These are phyloP conservation scores for Simalia tracyae DNA, from an alignment of 2,797 vertebrate genomes.

Conservation along the genomic window DNA sequence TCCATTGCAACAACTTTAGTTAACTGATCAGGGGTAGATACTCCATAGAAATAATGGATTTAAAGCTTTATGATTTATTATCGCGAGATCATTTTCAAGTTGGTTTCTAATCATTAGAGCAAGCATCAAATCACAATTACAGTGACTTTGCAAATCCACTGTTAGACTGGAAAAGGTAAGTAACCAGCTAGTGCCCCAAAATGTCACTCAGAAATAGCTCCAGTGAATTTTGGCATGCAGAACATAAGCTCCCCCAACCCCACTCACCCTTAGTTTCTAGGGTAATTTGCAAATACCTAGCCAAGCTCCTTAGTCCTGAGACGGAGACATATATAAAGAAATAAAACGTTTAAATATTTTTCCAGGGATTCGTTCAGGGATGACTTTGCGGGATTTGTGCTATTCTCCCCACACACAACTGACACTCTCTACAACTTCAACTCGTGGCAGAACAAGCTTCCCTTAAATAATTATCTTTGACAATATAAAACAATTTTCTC, in stretches of 20 bases:
- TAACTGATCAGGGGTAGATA: not conserved
- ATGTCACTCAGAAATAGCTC: conserved; percentile 22
- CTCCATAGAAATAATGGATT: not conserved
- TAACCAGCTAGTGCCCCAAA: not conserved
- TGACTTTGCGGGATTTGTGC: not conserved
- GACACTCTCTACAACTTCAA: not conserved
- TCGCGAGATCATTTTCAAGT: not conserved
- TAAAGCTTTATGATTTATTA: not conserved
- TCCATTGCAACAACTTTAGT: not conserved
- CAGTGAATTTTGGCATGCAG: conserved; percentile 30
- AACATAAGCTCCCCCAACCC: conserved; percentile 2
- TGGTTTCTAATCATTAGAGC: not conserved
- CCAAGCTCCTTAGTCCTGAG: not conserved
- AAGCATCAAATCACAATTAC: conserved; percentile 1
- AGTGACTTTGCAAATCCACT: conserved; percentile 24
- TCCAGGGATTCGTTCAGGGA: not conserved
- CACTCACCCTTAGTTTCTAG: not conserved
- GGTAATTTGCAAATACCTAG: not conserved
- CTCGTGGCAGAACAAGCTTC: not conserved
- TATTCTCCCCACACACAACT: not conserved
- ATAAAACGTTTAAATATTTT: not conserved
- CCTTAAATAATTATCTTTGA: not conserved
- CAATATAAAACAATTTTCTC: not conserved
- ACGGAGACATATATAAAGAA: not conserved
- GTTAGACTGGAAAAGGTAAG: not conserved